Evolutionary conservation across 2,113 vertebrate species (phyloP).

Genomic region (Martes martes): DNA sequence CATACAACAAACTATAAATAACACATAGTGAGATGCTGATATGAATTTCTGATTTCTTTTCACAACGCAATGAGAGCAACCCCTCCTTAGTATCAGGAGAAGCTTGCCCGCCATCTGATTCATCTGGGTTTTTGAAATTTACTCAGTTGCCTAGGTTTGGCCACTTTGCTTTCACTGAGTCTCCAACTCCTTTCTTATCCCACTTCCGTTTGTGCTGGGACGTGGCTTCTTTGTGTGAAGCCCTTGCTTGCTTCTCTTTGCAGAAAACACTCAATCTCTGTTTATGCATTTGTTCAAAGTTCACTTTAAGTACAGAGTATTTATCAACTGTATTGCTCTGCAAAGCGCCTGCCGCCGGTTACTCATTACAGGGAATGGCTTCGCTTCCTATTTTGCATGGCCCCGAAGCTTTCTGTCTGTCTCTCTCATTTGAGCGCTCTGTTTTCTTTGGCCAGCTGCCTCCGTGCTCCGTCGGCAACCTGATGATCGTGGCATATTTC

Average conservation of each 20-base stretch:
- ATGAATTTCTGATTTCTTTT: neutral
- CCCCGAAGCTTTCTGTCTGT: neutral
- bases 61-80: neutral
- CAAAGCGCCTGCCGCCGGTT: neutral
- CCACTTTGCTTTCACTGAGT: neutral
- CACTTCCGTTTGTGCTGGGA: neutral
- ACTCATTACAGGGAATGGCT: constrained; percentile 9
- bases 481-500: neutral
- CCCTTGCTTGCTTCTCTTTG: neutral
- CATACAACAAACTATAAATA: neutral
- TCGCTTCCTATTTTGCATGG: neutral
- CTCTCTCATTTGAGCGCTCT: neutral
- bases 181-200: neutral
- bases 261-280: constrained; percentile 38
- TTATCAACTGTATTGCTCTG: constrained; percentile 32
- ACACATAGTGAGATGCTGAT: neutral
- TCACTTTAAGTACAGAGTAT: constrained; percentile 53
- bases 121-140: neutral
- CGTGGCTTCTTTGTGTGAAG: neutral
- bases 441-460: constrained; percentile 36
- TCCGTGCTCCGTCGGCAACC: neutral
- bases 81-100: neutral
- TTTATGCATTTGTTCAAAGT: constrained; percentile 59
- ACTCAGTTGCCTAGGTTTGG: neutral
- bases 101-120: neutral